These are phyloP conservation scores for Thaumatotibia leucotreta DNA, from an alignment of 1,140 invertebrate species.

Conservation along the genomic window DNA sequence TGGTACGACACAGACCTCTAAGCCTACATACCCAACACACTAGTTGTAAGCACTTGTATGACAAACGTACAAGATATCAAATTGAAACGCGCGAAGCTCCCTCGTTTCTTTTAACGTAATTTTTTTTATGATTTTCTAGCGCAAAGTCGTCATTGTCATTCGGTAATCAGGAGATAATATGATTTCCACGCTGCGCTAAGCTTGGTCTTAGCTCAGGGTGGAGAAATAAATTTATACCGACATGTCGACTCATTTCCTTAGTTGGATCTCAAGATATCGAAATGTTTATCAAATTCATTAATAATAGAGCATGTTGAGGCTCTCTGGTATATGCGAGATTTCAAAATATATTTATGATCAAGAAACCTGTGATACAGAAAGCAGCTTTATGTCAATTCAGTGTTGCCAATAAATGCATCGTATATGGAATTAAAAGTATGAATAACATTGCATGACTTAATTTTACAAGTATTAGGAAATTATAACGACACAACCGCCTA, in stretches of 20 bases:
- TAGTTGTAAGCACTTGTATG: no score
- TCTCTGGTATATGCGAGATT: background rate
- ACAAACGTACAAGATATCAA: background rate
- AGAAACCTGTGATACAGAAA: slow-evolving; percentile 24
- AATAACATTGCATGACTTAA: background rate
- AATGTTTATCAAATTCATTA: background rate
- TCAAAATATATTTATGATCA: background rate
- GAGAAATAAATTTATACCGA: slow-evolving; percentile 22
- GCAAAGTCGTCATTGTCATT: slow-evolving; percentile 19
- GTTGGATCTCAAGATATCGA: background rate
- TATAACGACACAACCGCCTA: background rate
- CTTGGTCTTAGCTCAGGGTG: slow-evolving; percentile 27
- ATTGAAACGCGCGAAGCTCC: background rate
- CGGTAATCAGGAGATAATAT: background rate
- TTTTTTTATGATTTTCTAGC: background rate
- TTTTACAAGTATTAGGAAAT: background rate
- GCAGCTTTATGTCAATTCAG: slow-evolving; percentile 17
- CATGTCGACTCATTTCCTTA: background rate
- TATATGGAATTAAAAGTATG: background rate
- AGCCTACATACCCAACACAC: background rate
- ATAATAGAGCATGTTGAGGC: background rate
- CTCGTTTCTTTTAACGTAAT: background rate
- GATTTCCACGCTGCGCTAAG: slow-evolving; percentile 33
- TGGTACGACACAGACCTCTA: slow-evolving; percentile 98
- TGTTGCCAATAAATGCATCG: background rate